A percentile compares a stretch with the other conserved stretches of the same genome.
phyloP scores from a whole-genome alignment of 2,113 vertebrate genomes.

The Anarrhichthys ocellatus region DNA sequence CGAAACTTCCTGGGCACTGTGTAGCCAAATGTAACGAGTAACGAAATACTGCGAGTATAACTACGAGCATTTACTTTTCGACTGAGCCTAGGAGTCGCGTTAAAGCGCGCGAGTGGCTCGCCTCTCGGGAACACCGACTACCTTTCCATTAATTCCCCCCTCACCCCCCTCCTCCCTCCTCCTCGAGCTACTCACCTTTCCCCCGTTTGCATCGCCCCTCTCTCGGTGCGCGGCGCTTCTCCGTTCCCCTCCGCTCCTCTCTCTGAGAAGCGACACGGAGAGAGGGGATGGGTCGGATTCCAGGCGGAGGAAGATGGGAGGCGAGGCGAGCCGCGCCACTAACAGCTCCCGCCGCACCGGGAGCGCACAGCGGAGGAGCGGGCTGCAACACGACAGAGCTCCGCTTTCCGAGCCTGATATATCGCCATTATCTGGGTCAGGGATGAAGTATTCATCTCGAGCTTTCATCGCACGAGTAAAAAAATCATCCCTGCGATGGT shows the following conservation, averaged over 20 bases:
- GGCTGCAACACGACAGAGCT: slow-evolving; percentile 17
- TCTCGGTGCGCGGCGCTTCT: slow-evolving; percentile 11
- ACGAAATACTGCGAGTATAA: slow-evolving; percentile 12
- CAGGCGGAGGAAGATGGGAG: slow-evolving; percentile 34
- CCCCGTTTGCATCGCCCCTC: slow-evolving; percentile 24
- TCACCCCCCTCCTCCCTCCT: not conserved
- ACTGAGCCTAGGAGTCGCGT: slow-evolving; percentile 1
- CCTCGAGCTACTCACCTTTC: slow-evolving; percentile 58
- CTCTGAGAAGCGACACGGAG: slow-evolving; percentile 35
- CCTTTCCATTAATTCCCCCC: not conserved
- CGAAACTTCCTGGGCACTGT: not conserved
- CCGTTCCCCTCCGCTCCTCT: slow-evolving; percentile 19
- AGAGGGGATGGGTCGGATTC: slow-evolving; percentile 1
- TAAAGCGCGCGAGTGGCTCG: not conserved
- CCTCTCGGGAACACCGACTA: not conserved
- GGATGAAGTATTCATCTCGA: slow-evolving; percentile 69
- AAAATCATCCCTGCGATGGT: slow-evolving; percentile 46
- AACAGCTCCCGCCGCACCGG: slow-evolving; percentile 22
- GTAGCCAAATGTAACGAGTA: slow-evolving; percentile 33
- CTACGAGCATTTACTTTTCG: slow-evolving; percentile 30
- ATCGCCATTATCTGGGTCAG: slow-evolving; percentile 77
- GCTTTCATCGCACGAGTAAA: slow-evolving; percentile 51
- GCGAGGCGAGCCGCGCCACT: slow-evolving; percentile 24
- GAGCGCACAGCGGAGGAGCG: slow-evolving; percentile 31
- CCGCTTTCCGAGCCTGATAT: slow-evolving; percentile 38